Conservation (phyloP, 2,888 invertebrate genomes). For the Brenthis ino region DNA sequence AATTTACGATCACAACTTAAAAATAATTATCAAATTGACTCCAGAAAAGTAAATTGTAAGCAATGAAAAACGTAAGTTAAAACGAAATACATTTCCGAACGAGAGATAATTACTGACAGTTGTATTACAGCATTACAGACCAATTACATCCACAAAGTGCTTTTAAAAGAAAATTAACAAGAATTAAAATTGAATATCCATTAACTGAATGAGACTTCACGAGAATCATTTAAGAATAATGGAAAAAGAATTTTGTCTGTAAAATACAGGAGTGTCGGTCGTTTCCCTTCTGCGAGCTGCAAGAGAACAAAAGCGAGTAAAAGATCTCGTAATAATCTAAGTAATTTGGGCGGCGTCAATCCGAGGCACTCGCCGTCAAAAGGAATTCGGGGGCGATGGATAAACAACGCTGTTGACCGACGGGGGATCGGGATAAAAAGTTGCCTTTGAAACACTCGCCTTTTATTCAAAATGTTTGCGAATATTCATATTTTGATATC, state of each 20-base stretch:
- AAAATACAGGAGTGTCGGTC: conserved; percentile 7
- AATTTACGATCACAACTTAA: too few species aligned
- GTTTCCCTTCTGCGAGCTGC: conserved; percentile 9
- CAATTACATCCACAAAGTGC: conserved; percentile 17
- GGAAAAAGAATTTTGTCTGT: conserved; percentile 15
- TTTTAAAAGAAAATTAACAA: conserved; percentile 24
- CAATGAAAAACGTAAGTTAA: neutral
- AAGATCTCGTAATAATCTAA: conserved; percentile 25
- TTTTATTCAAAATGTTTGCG: conserved; percentile 23
- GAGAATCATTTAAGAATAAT: conserved; percentile 23
- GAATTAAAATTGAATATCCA: conserved; percentile 29
- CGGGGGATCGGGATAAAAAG: neutral
- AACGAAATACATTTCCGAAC: conserved; percentile 14
- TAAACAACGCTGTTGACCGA: conserved; percentile 12
- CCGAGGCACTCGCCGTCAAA: neutral
- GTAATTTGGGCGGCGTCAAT: conserved; percentile 26
- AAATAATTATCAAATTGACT: too few species aligned
- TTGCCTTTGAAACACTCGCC: conserved; percentile 5
- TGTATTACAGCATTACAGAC: conserved; percentile 14
- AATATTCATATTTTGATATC: conserved; percentile 23
- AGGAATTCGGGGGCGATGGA: conserved; percentile 12
- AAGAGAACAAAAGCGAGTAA: conserved; percentile 17
- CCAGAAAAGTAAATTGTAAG: neutral
- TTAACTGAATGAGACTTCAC: conserved; percentile 23
- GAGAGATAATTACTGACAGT: conserved; percentile 16